Evolutionary conservation across 2,888 invertebrate genomes (phyloP).

Genomic region (Calliscelio sp.): DNA sequence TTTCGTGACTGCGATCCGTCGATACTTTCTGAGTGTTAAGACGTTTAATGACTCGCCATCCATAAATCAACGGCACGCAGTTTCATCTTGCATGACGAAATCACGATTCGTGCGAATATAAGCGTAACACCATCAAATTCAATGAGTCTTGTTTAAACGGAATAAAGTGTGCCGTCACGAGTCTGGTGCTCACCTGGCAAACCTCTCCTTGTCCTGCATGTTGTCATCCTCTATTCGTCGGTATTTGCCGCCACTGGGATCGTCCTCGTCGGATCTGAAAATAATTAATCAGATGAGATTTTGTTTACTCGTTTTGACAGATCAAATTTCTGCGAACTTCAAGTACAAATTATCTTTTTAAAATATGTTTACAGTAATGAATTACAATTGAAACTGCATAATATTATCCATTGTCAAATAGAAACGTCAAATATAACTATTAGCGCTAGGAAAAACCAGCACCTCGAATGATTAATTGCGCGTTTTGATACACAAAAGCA

Average conservation of each 20-base stretch:
- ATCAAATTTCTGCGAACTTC: constrained; percentile 19
- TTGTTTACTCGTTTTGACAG: neutral
- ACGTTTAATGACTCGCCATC: constrained; percentile 44
- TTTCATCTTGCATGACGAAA: constrained; percentile 60
- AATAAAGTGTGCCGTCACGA: constrained; percentile 68
- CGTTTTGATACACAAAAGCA: constrained; percentile 6
- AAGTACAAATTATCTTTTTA: too few species aligned
- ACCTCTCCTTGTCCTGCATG: constrained; percentile 98
- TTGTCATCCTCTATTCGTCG: constrained; percentile 97
- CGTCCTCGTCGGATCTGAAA: constrained; percentile 94
- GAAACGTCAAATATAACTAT: too few species aligned
- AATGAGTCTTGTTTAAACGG: constrained; percentile 67
- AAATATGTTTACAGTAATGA: too few species aligned
- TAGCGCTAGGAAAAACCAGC: too few species aligned
- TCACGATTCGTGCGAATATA: constrained; percentile 65
- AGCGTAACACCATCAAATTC: constrained; percentile 69
- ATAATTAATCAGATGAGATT: neutral
- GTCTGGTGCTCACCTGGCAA: constrained; percentile 92
- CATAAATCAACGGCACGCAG: constrained; percentile 57
- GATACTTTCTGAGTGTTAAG: constrained; percentile 42
- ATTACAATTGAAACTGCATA: too few species aligned
- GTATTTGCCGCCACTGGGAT: constrained; percentile 93
- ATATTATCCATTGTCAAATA: neutral
- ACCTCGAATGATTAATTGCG: constrained; percentile 39
- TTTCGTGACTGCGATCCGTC: too few species aligned